Evolutionary conservation across 2,797 vertebrate species (phyloP).

Genomic region (Sebastes iracundus): DNA sequence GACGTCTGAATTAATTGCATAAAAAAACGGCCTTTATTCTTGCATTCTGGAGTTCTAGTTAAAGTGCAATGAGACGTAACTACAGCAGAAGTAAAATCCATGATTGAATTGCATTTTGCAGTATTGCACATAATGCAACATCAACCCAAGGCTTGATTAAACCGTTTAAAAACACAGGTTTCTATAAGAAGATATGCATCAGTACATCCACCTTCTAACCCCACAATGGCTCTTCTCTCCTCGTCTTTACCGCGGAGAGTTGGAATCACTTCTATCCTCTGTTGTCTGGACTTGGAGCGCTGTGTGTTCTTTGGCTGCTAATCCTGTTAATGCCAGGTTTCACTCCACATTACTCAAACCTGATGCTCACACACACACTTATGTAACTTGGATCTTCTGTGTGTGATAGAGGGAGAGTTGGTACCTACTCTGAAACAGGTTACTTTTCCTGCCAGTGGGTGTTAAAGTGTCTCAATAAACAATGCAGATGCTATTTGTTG

Average conservation of each 20-base stretch:
- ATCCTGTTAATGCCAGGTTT: constrained; percentile 80
- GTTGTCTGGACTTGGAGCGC: constrained; percentile 44
- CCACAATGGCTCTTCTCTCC: not conserved
- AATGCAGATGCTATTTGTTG: not conserved
- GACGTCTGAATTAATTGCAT: no score
- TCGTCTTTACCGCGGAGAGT: constrained; percentile 37
- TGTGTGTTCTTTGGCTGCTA: constrained; percentile 74
- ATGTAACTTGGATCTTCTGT: constrained; percentile 53
- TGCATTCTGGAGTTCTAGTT: not conserved
- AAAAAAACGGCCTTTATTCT: not conserved
- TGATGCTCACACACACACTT: constrained; percentile 70
- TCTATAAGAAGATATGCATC: not conserved
- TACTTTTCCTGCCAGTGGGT: not conserved
- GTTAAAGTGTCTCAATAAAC: not conserved
- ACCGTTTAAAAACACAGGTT: not conserved
- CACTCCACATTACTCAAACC: constrained; percentile 79
- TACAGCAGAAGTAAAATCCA: not conserved
- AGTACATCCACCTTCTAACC: not conserved
- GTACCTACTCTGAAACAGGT: not conserved
- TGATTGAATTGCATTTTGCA: not conserved
- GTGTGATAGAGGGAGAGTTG: not conserved
- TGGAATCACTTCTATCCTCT: constrained; percentile 41
- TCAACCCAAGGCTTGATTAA: not conserved
- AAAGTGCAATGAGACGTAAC: not conserved
- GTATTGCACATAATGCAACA: not conserved